Evolutionary conservation across 2,888 invertebrate species (phyloP).

Genomic region (Acrocyrtus sp.): DNA sequence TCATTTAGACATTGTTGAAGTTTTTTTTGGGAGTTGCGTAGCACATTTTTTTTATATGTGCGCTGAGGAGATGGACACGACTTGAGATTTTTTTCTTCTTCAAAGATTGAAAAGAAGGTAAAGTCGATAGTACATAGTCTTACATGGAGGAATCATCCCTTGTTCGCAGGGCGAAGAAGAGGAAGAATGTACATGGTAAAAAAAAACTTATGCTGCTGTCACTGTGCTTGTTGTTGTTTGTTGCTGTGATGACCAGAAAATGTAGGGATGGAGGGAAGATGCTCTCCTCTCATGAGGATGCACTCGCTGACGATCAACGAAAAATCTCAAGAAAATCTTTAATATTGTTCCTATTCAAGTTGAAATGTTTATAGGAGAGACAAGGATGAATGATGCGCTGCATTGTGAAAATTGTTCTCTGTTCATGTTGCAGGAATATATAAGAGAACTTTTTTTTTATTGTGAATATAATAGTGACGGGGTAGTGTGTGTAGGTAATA

Average conservation of each 20-base stretch:
- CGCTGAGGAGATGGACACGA: not conserved
- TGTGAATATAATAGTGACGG: too few relatives aligned
- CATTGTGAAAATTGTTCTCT: too few relatives aligned
- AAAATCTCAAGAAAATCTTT: not conserved
- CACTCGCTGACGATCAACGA: too few relatives aligned
- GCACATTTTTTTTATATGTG: too few relatives aligned
- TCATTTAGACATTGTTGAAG: constrained; percentile 5
- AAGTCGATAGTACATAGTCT: not conserved
- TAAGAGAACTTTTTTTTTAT: too few relatives aligned
- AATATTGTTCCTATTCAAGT: not conserved
- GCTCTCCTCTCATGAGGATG: too few relatives aligned
- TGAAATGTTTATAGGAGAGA: not conserved
- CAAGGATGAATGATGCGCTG: not conserved
- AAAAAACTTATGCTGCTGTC: constrained; percentile 4
- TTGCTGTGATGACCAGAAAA: constrained; percentile 29
- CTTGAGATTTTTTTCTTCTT: not conserved
- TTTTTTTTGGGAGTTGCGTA: not conserved
- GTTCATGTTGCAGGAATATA: not conserved
- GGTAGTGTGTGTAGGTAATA: not conserved
- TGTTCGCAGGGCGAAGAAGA: not conserved
- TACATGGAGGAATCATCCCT: not conserved
- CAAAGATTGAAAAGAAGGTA: not conserved
- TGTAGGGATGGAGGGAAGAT: not conserved
- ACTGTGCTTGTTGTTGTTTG: constrained; percentile 15
- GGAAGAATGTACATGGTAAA: too few relatives aligned